Evolutionary conservation across 2,888 invertebrate species (phyloP), one percentile per base, ranked within the genome.

Genomic region (Quadriops clusia): DNA sequence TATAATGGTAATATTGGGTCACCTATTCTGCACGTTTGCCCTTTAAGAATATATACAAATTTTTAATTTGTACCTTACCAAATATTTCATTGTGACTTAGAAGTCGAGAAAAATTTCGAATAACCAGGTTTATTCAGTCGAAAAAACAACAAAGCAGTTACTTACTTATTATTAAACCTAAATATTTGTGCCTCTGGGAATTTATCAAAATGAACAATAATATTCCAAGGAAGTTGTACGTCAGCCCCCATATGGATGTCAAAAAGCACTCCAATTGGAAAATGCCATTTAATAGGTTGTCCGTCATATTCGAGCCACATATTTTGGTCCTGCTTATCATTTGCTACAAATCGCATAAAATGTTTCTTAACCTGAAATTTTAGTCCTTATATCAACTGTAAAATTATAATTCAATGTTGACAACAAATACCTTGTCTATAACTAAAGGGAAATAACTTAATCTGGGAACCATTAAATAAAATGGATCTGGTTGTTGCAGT

Each of bases 301-400:
- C 90, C 89, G 63, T 90, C 86, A 52, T 74, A 90, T 51, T 93
- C 93, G 33, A 95, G 64, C 94, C 95, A 95, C 73, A 94, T 82
- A 60, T 91, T 90, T 45, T 75, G 77, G 42, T 86, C 82, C 35
- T 79, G 77, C 53, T 79, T 80, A 44, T 82, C 82, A 54, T 76
- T 77, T 16, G 81, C 77, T 49, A 91, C 74, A 52, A 76, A 84
- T 34, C 83, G 74, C 33, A 77, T 65, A 53, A 94, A 93, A 62
- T 94, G 87, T 54, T 89, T 82, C 53, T 83, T 75, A 49, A 89
- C 81, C 85, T 85, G 51, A 36, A 63, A 58, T 28, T n/a, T 14
- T 30, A 24, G 21, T 26, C 26, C 15, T 4, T 17, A 22, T 4
- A 15, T 28, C 2, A 18, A 16, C 10, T 17, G 12, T 10, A 23